Conservation (phyloP, 2,113 vertebrate species). For the Donacobius atricapilla region DNA sequence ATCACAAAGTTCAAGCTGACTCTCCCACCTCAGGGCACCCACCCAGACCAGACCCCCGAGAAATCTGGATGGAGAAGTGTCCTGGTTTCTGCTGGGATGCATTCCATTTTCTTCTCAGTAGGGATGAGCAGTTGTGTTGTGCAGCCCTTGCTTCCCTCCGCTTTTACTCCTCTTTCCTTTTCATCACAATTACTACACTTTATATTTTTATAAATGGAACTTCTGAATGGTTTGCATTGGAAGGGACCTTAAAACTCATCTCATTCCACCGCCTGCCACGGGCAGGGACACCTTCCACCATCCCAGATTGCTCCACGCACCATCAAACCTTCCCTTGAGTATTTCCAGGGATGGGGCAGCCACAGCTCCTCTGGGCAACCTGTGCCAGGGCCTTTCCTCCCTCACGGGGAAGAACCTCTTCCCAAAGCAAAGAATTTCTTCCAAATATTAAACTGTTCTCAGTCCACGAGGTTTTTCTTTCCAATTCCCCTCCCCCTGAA, state of each 20-base stretch:
- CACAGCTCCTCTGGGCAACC: background rate
- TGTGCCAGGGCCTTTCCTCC: background rate
- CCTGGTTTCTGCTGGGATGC: background rate
- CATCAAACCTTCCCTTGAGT: background rate
- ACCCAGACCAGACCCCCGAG: too few relatives aligned
- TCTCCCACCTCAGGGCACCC: background rate
- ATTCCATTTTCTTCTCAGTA: background rate
- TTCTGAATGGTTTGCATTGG: accelerated
- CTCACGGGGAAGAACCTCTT: background rate
- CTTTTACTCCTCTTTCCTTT: background rate
- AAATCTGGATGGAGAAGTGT: background rate
- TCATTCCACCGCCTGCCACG: background rate
- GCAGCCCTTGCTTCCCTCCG: background rate
- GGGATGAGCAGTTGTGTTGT: background rate
- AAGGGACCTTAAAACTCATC: background rate
- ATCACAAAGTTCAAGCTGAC: background rate
- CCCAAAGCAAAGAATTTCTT: background rate
- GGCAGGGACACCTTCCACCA: background rate
- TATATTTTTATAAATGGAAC: background rate
- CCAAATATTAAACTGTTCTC: background rate
- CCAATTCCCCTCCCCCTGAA: background rate
- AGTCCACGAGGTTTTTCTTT: background rate
- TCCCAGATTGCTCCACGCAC: background rate
- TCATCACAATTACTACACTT: background rate
- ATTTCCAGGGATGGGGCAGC: background rate